Base-by-base conservation (phyloP, 2,797 vertebrate species). In the Orestias chungarensis region DNA sequence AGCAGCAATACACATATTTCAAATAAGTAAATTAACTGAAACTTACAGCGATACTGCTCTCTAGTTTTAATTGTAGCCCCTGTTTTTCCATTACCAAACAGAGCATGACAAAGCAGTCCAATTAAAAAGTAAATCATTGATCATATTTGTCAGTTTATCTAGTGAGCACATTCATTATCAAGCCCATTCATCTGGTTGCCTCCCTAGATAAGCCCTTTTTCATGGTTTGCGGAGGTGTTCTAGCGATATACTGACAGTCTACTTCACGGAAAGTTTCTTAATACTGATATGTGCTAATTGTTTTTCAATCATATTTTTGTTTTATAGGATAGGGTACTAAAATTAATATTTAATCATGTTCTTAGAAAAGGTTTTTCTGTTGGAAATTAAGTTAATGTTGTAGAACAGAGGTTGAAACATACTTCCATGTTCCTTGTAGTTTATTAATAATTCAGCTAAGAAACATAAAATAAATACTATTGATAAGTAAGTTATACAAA, bases 1-100 rank as follows among this genome's bases (percentile, higher is more conserved):
- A 70, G 72, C 66, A 64, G 66, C 79, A 66, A 71, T 25, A 71
- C 64, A 64, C 73, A 80, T 68, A 31, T 79, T 76, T 62, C 75
- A 64, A 80, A 67, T 47, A 27, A 84, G 70, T 76, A 85, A 87
- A 83, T 85, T 87, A 83, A 55, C 82, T 81, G 71, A 86, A 87
- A 87, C 81, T 52, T 75, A 23, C 27, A 71, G 66, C 66, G 76
- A 44, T 77, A 76, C 75, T 83, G 64, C 85, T 79, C 64, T 86
- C 78, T 81, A 71, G 61, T 83, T 85, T 84, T 76, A 88, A 82
- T 80, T 77, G 42, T 72, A 83, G 57, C 27, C 52, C 66, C 57
- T 35, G 35, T 25, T 66, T 66, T 33, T 33, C 66, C 55, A 29
- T 69, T 73, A 76, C 14, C 35, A 76, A 86, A 77, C 66, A 35